phyloP scores from a whole-genome alignment of 2,888 invertebrate genomes.

The Phalangium opilio region DNA sequence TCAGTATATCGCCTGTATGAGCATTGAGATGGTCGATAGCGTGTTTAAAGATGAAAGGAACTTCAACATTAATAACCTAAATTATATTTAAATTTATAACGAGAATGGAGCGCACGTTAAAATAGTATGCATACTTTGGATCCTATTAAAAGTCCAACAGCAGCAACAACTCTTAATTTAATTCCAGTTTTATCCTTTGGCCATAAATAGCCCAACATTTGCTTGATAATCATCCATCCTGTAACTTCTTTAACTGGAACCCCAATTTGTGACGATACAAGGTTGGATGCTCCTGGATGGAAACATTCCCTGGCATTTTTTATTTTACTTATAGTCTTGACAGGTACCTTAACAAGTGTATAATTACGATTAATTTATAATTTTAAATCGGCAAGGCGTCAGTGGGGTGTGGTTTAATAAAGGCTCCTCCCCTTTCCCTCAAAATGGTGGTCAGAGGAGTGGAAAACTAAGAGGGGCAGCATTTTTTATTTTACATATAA shows the following conservation, averaged over 20 bases:
- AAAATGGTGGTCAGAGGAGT: no score
- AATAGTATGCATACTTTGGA: conserved; percentile 32
- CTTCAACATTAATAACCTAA: conserved; percentile 54
- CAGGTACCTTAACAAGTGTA: no score
- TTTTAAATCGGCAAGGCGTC: no score
- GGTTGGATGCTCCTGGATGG: conserved; percentile 67
- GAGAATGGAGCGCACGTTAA: background rate
- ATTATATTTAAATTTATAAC: background rate
- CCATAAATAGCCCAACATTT: conserved; percentile 89
- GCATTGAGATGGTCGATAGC: conserved; percentile 73
- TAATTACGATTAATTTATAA: no score
- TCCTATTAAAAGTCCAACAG: conserved; percentile 38
- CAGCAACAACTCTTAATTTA: conserved; percentile 61
- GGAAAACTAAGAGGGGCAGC: no score
- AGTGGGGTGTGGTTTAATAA: no score
- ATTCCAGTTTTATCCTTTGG: conserved; percentile 70
- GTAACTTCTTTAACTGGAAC: conserved; percentile 38
- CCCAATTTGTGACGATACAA: conserved; percentile 31
- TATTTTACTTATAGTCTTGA: background rate
- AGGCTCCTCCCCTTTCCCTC: no score
- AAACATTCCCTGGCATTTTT: conserved; percentile 55
- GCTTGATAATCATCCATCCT: conserved; percentile 60
- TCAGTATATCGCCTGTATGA: conserved; percentile 39
- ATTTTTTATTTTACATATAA: no score
- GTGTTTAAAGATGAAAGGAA: conserved; percentile 91